These are phyloP conservation scores for Melipona quadrifasciata DNA, from an alignment of 1,140 invertebrate species.

Conservation along the genomic window DNA sequence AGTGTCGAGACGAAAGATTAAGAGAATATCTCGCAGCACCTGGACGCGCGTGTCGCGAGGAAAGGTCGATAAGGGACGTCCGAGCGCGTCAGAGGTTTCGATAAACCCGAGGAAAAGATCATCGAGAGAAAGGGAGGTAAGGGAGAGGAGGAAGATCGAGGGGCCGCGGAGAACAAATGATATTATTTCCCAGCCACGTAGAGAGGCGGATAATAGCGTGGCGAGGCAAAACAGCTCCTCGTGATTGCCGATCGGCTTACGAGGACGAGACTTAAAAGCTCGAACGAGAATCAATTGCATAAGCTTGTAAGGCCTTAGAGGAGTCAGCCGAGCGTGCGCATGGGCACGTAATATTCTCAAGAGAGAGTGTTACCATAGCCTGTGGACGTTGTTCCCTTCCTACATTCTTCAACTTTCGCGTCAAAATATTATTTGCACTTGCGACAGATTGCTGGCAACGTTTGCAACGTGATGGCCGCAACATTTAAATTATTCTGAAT, in stretches of 20 bases:
- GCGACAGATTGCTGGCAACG: background rate
- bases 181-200: constrained; percentile 30
- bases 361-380: background rate
- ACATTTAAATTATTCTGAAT: background rate
- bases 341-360: constrained; percentile 34
- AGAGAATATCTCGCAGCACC: background rate
- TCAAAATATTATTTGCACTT: background rate
- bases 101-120: background rate
- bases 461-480: background rate
- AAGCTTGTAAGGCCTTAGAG: constrained; percentile 51
- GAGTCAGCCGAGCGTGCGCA: constrained; percentile 47
- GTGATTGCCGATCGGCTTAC: constrained; percentile 55
- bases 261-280: constrained; percentile 57
- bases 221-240: constrained; percentile 45
- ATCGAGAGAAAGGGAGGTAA: background rate
- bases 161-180: constrained; percentile 14
- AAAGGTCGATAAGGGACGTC: background rate
- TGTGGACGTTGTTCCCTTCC: background rate
- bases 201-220: constrained; percentile 37
- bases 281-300: constrained; percentile 57
- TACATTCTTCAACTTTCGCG: too few relatives aligned
- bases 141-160: background rate
- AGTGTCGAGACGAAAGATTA: background rate
- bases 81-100: background rate
- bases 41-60: background rate